A percentile compares a stretch with the other conserved stretches of the same genome.
phyloP scores from a whole-genome alignment of 2,113 vertebrate genomes.

The Panurus biarmicus region DNA sequence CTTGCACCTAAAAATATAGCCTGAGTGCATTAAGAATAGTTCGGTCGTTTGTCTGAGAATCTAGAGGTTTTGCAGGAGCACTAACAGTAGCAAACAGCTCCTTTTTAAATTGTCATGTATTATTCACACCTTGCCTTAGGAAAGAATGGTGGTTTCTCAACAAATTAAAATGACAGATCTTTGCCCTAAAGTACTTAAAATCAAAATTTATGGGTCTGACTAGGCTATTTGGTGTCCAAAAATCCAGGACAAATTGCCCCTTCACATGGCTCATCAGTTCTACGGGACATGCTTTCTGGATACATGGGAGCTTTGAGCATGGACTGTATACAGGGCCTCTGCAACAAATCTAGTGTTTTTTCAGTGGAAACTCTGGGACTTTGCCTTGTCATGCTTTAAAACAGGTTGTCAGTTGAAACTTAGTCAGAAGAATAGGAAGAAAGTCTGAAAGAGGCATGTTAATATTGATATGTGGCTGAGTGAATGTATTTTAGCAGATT shows the following conservation, averaged over 20 bases:
- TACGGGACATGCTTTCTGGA: not conserved
- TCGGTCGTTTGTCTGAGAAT: not conserved
- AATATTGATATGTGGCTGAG: not conserved
- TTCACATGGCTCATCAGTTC: slow-evolving; percentile 24
- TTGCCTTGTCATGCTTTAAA: not conserved
- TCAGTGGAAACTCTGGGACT: not conserved
- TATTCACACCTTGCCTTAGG: slow-evolving; percentile 29
- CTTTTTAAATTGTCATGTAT: slow-evolving; percentile 26
- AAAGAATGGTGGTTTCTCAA: not conserved
- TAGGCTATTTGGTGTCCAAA: not conserved
- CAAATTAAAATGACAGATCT: slow-evolving; percentile 44
- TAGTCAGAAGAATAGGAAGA: not conserved
- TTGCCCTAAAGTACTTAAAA: slow-evolving; percentile 7
- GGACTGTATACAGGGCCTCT: not conserved
- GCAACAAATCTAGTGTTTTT: not conserved
- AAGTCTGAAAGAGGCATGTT: not conserved
- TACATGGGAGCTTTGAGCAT: not conserved
- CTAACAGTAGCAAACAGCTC: slow-evolving; percentile 10
- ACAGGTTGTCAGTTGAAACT: not conserved
- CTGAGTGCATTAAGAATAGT: not conserved
- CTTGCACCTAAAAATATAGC: not conserved
- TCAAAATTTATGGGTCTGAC: slow-evolving; percentile 10
- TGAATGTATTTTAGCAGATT: not conserved
- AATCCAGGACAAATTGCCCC: slow-evolving; percentile 11
- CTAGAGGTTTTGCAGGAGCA: not conserved